These are phyloP conservation scores for Drosophila kanekoi DNA, from an alignment of 2,888 invertebrate genomes.

Conservation along the genomic window DNA sequence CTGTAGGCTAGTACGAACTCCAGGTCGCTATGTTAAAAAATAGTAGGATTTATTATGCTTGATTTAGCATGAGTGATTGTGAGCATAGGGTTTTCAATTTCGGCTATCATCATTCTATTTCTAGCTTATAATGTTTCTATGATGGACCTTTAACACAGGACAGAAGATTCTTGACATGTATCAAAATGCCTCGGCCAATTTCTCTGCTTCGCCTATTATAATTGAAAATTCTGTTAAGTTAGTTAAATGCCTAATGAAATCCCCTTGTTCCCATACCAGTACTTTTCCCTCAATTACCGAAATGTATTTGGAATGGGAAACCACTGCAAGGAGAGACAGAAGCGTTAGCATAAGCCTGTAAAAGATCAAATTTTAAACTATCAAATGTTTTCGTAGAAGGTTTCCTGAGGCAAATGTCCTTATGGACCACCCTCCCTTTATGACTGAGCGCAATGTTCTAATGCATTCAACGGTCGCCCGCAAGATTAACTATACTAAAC, in stretches of 20 bases:
- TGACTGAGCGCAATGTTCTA: too few relatives aligned
- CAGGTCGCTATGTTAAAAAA: background rate
- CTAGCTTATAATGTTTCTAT: background rate
- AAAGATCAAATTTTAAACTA: background rate
- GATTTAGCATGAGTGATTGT: background rate
- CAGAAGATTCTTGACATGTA: too few relatives aligned
- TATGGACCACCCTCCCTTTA: too few relatives aligned
- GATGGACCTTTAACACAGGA: too few relatives aligned
- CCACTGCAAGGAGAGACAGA: background rate
- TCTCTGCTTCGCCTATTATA: too few relatives aligned
- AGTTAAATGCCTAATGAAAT: too few relatives aligned
- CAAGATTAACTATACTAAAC: too few relatives aligned
- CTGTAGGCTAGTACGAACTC: background rate
- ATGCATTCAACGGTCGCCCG: too few relatives aligned
- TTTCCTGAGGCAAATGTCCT: too few relatives aligned
- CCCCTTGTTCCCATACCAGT: background rate
- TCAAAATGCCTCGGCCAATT: too few relatives aligned
- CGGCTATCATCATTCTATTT: background rate
- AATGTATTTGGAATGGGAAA: background rate
- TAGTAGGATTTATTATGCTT: background rate
- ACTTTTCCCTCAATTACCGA: background rate
- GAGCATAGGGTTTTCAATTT: constrained; percentile 1
- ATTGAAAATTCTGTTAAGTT: too few relatives aligned
- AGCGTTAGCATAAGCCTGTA: background rate
- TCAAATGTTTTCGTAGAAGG: too few relatives aligned